Conservation (phyloP, 2,113 vertebrate genomes). For the Tetrax tetrax region DNA sequence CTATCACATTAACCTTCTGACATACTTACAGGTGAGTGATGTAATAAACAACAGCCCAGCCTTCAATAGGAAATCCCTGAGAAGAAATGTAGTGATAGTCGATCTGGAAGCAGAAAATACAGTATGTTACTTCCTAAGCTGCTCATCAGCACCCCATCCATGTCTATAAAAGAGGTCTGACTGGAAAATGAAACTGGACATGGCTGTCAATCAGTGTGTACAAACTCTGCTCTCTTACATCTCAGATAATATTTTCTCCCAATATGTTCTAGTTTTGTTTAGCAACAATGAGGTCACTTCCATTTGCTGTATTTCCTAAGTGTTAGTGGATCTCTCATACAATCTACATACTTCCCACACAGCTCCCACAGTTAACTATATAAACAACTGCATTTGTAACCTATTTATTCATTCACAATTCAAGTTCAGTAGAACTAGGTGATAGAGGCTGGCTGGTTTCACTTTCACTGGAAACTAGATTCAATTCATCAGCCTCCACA, state of each 20-base stretch:
- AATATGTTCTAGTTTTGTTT: not conserved
- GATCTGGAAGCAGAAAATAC: slow-evolving; percentile 75
- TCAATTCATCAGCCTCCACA: not conserved
- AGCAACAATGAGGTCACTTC: not conserved
- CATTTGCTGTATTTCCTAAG: not conserved
- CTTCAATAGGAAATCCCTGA: slow-evolving; percentile 87
- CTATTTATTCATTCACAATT: not conserved
- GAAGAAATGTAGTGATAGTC: slow-evolving; percentile 91
- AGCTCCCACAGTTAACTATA: not conserved
- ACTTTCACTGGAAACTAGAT: not conserved
- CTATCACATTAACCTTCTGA: not conserved
- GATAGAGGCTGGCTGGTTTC: not conserved
- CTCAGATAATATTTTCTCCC: not conserved
- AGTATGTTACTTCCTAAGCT: not conserved
- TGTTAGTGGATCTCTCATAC: not conserved
- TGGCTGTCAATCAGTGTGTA: not conserved
- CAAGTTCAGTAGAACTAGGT: not conserved
- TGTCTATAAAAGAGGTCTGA: not conserved
- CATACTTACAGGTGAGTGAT: slow-evolving; percentile 88
- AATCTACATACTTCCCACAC: not conserved
- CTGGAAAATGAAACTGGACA: too few relatives aligned
- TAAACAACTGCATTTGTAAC: not conserved
- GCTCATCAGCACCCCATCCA: not conserved
- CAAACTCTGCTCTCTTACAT: not conserved
- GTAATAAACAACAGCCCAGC: slow-evolving; percentile 91